A percentile compares a stretch with the other conserved stretches of the same genome.
Evolutionary conservation across 1,140 invertebrate genomes (phyloP).

Genomic region (Pseudomyrmex dendroicus): DNA sequence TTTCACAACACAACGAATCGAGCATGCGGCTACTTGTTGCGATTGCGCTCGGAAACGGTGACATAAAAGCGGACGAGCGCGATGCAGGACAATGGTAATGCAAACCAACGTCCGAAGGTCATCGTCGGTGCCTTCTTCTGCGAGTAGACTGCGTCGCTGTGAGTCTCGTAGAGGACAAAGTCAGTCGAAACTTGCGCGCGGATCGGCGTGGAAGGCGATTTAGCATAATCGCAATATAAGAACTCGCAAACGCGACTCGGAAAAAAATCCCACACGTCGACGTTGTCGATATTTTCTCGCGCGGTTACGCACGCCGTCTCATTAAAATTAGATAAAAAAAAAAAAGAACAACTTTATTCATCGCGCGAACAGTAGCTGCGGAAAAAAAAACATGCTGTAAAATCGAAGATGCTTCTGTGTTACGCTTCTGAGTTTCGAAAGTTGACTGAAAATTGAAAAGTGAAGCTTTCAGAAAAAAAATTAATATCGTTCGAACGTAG

Average conservation of each 20-base stretch:
- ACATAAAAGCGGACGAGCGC: constrained; percentile 30
- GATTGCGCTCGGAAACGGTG: constrained; percentile 32
- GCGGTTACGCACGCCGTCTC: not conserved
- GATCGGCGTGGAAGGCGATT: constrained; percentile 71
- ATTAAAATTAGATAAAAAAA: not conserved
- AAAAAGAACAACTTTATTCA: not conserved
- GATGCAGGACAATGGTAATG: constrained; percentile 76
- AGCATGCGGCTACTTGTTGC: not conserved
- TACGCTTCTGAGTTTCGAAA: no score
- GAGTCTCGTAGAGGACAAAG: constrained; percentile 40
- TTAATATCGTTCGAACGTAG: not conserved
- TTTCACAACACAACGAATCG: not conserved
- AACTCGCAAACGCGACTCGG: not conserved
- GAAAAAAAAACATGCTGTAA: constrained; percentile 5
- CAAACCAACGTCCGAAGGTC: constrained; percentile 77
- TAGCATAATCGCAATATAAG: constrained; percentile 56
- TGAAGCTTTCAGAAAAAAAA: not conserved
- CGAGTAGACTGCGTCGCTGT: constrained; percentile 64
- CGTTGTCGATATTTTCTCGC: not conserved
- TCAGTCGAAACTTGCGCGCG: constrained; percentile 76
- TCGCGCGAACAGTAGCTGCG: not conserved
- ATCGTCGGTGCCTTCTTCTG: constrained; percentile 65
- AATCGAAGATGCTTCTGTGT: not conserved
- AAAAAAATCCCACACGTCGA: not conserved
- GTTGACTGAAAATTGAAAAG: not conserved